A percentile compares a stretch with the other conserved stretches of the same genome.
Evolutionary conservation across 2,888 invertebrate genomes (phyloP).

Genomic region (Nudaria mundana): DNA sequence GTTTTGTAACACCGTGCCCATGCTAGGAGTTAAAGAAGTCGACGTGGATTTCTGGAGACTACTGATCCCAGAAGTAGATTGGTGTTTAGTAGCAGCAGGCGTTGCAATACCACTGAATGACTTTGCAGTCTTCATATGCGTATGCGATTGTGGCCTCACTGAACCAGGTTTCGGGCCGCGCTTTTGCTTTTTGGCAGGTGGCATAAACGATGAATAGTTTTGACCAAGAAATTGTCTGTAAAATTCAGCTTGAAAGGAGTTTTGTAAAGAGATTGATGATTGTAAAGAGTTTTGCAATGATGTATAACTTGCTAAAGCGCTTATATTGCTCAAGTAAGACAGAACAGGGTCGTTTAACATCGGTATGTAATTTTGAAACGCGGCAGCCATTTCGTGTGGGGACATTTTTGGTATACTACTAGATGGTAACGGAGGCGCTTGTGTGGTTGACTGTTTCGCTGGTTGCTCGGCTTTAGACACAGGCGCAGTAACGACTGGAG

Average conservation of each 20-base stretch:
- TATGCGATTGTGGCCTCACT: constrained; percentile 22
- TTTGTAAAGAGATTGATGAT: constrained; percentile 49
- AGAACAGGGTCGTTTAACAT: constrained; percentile 61
- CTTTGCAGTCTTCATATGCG: constrained; percentile 41
- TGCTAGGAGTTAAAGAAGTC: constrained; percentile 52
- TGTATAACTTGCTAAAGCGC: constrained; percentile 57
- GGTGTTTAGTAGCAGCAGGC: constrained; percentile 23
- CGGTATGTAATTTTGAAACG: constrained; percentile 65
- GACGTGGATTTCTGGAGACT: constrained; percentile 22
- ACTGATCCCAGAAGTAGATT: constrained; percentile 40
- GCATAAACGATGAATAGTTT: constrained; percentile 53
- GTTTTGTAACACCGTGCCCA: constrained; percentile 64
- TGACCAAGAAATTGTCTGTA: constrained; percentile 65
- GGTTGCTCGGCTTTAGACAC: constrained; percentile 47
- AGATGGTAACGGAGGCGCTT: constrained; percentile 26
- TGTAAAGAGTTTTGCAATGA: constrained; percentile 57
- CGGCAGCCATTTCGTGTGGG: constrained; percentile 59
- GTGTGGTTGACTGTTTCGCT: constrained; percentile 29
- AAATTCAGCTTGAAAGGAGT: constrained; percentile 69
- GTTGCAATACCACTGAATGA: constrained; percentile 27
- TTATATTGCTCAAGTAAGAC: constrained; percentile 62
- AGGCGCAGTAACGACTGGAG: constrained; percentile 11
- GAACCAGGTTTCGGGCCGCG: constrained; percentile 53
- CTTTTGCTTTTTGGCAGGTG: constrained; percentile 64
- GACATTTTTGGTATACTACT: constrained; percentile 56